A percentile compares a stretch with the other conserved stretches of the same genome.
Conservation (phyloP, 2,888 invertebrate genomes). For the Drosophila heteroneura region DNA sequence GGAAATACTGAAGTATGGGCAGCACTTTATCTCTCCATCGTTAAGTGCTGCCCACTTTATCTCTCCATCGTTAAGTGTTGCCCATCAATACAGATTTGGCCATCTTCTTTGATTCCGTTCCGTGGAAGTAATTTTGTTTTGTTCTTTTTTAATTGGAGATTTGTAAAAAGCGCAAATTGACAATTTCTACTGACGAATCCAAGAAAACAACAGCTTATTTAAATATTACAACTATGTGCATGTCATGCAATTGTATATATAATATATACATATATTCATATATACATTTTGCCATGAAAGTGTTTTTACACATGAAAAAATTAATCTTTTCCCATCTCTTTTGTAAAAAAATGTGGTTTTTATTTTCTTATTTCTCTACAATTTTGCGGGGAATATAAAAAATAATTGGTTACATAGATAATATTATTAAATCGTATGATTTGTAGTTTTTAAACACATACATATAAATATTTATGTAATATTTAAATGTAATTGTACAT, state of each 20-base stretch:
- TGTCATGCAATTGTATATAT: neutral
- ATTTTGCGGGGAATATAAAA: neutral
- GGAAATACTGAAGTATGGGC: no score
- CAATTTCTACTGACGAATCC: neutral
- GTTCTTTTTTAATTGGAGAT: neutral
- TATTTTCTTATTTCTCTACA: neutral
- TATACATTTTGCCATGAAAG: neutral
- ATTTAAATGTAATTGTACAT: neutral
- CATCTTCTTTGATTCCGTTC: neutral
- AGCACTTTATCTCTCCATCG: no score
- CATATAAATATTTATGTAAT: neutral
- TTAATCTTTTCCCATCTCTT: neutral
- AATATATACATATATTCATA: neutral
- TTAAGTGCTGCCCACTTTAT: neutral
- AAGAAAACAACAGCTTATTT: neutral
- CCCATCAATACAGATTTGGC: neutral
- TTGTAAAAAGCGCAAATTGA: neutral
- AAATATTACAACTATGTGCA: neutral
- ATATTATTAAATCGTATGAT: neutral
- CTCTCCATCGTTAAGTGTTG: neutral
- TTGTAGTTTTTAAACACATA: neutral
- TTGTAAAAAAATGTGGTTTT: neutral
- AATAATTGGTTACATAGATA: neutral
- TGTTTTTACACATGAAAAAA: neutral
- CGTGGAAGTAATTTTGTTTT: neutral